Evolutionary conservation across 2,113 vertebrate genomes (phyloP).

Genomic region (Sorex araneus): DNA sequence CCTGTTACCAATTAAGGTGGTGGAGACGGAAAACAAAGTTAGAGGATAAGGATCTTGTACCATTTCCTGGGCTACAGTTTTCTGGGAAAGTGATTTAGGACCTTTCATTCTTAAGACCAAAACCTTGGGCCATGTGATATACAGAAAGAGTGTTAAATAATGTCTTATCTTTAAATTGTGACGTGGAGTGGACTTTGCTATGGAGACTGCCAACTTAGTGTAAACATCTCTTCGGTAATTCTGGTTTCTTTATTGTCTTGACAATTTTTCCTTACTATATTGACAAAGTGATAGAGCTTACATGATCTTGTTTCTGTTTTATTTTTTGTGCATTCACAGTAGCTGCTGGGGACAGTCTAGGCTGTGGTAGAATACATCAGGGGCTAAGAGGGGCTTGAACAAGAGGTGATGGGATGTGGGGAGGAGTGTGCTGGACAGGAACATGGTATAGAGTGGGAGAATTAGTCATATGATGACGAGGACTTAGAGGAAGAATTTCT

Average conservation of each 20-base stretch:
- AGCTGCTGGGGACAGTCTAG: background rate
- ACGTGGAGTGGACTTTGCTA: slow-evolving; percentile 41
- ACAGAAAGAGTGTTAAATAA: background rate
- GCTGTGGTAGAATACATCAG: background rate
- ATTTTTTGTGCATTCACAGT: background rate
- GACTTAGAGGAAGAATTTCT: slow-evolving; percentile 50
- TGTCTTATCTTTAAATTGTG: slow-evolving; percentile 24
- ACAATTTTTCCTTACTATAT: background rate
- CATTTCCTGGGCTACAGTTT: background rate
- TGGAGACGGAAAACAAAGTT: background rate
- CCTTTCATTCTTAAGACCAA: background rate
- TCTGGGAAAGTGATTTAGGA: slow-evolving; percentile 28
- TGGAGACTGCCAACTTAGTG: background rate
- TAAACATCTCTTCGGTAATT: background rate
- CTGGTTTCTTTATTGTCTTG: background rate
- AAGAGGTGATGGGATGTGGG: slow-evolving; percentile 6
- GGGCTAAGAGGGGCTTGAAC: background rate
- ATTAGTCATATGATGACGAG: slow-evolving; percentile 65
- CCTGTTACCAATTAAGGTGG: too few relatives aligned
- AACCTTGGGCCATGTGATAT: background rate
- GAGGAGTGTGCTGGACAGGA: background rate
- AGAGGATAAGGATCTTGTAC: background rate
- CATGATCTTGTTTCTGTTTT: slow-evolving; percentile 9
- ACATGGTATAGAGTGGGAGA: slow-evolving; percentile 52
- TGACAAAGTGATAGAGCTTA: background rate